phyloP scores from a whole-genome alignment of 2,888 invertebrate genomes.

The Patella caerulea region DNA sequence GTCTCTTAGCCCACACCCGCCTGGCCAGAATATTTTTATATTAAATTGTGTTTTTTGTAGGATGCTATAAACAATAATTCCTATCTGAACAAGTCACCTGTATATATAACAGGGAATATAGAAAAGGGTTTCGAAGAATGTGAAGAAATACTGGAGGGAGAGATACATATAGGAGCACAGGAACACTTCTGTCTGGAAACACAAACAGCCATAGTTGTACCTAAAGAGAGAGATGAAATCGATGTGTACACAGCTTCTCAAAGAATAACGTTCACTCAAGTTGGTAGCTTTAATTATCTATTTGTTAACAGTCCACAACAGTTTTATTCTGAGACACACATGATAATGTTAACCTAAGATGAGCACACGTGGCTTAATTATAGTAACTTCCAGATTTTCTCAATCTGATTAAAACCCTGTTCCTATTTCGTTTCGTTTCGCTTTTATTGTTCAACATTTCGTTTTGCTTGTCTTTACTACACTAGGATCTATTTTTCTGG shows the following conservation, averaged over 20 bases:
- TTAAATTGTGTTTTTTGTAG: constrained; percentile 23
- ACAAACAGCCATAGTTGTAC: constrained; percentile 73
- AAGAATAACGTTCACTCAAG: constrained; percentile 55
- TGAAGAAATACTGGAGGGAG: constrained; percentile 83
- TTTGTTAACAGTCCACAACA: not conserved
- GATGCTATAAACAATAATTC: constrained; percentile 44
- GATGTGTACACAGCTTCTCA: constrained; percentile 89
- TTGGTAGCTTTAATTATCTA: constrained; percentile 1
- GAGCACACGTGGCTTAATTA: too few relatives aligned
- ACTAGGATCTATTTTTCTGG: too few relatives aligned
- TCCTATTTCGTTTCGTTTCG: too few relatives aligned
- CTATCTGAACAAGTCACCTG: constrained; percentile 24
- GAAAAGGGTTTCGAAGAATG: constrained; percentile 79
- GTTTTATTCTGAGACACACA: not conserved
- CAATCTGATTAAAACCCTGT: too few relatives aligned
- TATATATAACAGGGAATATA: constrained; percentile 75
- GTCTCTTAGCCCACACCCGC: not conserved
- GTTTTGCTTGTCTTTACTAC: too few relatives aligned
- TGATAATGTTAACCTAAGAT: too few relatives aligned
- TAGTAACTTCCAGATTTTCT: too few relatives aligned
- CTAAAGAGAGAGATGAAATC: constrained; percentile 82
- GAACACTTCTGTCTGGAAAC: constrained; percentile 98
- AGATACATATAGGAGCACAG: constrained; percentile 87
- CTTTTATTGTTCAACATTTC: too few relatives aligned
- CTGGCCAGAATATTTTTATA: not conserved